Conservation (phyloP, 1,140 invertebrate genomes). For the Drosophila quadrilineata region DNA sequence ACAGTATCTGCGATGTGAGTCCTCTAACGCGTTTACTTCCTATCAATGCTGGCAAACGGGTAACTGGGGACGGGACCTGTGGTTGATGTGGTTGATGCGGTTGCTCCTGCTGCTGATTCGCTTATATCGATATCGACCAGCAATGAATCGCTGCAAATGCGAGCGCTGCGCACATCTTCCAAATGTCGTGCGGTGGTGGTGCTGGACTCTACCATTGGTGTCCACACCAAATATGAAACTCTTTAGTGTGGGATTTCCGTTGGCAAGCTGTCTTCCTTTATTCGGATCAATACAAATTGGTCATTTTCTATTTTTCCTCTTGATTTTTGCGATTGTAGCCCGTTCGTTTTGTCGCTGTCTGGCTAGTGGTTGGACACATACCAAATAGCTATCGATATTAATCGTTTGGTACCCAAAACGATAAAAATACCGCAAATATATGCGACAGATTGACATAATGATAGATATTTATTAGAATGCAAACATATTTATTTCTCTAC, state of each 20-base stretch:
- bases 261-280: neutral
- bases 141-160: slow-evolving; percentile 33
- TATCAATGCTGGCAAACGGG: too few species aligned
- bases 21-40: too few species aligned
- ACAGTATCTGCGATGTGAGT: too few species aligned
- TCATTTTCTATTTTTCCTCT: slow-evolving; percentile 19
- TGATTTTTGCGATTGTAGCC: too few species aligned
- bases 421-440: too few species aligned
- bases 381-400: slow-evolving; percentile 10
- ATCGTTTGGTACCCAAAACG: neutral
- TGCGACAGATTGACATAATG: too few species aligned
- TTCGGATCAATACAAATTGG: slow-evolving; percentile 24
- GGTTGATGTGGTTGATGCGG: neutral
- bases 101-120: slow-evolving; percentile 8
- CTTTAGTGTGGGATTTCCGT: neutral
- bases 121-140: slow-evolving; percentile 35
- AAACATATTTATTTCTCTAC: too few species aligned
- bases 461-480: too few species aligned
- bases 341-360: slow-evolving; percentile 32
- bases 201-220: slow-evolving; percentile 20
- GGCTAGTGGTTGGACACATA: slow-evolving; percentile 26
- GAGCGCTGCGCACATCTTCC: slow-evolving; percentile 39
- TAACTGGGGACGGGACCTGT: too few species aligned
- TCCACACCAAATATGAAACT: neutral
- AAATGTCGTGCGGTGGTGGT: slow-evolving; percentile 8